Base-by-base conservation (phyloP, 2,113 vertebrate species). In the Diglossa brunneiventris region DNA sequence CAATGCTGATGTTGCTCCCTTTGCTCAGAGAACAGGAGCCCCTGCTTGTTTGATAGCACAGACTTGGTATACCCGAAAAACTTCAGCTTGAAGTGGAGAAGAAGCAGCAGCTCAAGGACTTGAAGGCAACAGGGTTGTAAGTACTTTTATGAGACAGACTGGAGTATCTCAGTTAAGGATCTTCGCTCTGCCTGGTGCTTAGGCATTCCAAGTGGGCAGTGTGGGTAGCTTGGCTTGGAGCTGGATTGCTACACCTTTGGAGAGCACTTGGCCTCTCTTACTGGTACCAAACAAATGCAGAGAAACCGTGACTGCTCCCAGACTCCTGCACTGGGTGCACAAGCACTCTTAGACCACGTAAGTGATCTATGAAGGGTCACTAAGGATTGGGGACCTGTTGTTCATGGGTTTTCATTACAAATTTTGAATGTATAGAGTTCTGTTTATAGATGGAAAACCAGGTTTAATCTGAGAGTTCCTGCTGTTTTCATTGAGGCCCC, bases 161-260 rank as follows among this genome's bases (percentile, higher is more conserved):
- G 8, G 6, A 66, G 9, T 26, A 39, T 18, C 21, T 70, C 37
- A 30, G 15, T 44, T 49, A 35, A 44, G 37, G n/a, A 35, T 33
- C 37, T 46, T 53, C 2, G 39, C 24, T 77, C 35, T 73, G 27
- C 16, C 31, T 46, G 19, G 18, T 53, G 39, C n/a, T 49, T 14
- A 46, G 31, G 16, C 58, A 69, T 39, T 58, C 1, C 0, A 46
- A 28, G 62, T 9, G 20, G 39, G 33, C 7, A 67, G 33, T 3
- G 7, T 28, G 26, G 41, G 30, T 50, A 33, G 20, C 56, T 78
- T 21, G 1, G 22, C 22, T 26, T 75, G 42, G 30, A 41, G 26
- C 35, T 50, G 53, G 46, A 35, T 56, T 0, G 0, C 8, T 52
- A 0, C 1, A 4, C 6, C 50, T 81, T 28, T 56, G 55, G 35